These are phyloP conservation scores for Olivierus martensii DNA, from an alignment of 1,140 invertebrate genomes.

Conservation along the genomic window DNA sequence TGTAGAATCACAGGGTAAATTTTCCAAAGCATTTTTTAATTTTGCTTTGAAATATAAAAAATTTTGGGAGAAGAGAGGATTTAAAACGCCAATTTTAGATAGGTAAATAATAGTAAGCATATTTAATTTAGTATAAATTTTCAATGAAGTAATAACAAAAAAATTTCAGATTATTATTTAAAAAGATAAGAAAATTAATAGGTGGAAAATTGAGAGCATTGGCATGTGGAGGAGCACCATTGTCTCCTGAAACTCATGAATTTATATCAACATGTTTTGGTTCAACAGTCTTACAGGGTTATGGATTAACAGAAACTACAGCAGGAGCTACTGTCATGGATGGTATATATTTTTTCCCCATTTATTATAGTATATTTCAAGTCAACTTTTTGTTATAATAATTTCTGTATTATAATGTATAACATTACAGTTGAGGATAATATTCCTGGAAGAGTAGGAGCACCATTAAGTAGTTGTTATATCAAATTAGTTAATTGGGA, in stretches of 20 bases:
- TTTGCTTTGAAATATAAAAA: constrained; percentile 30
- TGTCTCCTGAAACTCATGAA: constrained; percentile 89
- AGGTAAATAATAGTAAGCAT: neutral
- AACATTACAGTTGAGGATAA: constrained; percentile 19
- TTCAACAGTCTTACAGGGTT: constrained; percentile 74
- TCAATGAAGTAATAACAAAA: constrained; percentile 10
- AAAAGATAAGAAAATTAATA: constrained; percentile 57
- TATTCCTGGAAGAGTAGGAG: constrained; percentile 23
- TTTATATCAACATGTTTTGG: constrained; percentile 91
- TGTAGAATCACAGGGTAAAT: constrained; percentile 21
- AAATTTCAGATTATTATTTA: constrained; percentile 42
- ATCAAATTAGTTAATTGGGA: constrained; percentile 29
- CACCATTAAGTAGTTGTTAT: constrained; percentile 22
- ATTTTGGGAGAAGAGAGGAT: constrained; percentile 18
- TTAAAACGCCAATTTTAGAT: constrained; percentile 16
- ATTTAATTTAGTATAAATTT: constrained; percentile 1
- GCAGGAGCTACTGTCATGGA: constrained; percentile 22
- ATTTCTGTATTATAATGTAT: no score
- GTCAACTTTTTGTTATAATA: no score
- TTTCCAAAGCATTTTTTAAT: constrained; percentile 28
- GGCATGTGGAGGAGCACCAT: constrained; percentile 85
- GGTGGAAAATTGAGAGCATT: constrained; percentile 77
- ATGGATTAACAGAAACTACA: constrained; percentile 93
- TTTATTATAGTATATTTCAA: no score
- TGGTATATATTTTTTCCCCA: neutral